Evolutionary conservation across 2,888 invertebrate genomes (phyloP).

Genomic region (Autographa pulchrina): DNA sequence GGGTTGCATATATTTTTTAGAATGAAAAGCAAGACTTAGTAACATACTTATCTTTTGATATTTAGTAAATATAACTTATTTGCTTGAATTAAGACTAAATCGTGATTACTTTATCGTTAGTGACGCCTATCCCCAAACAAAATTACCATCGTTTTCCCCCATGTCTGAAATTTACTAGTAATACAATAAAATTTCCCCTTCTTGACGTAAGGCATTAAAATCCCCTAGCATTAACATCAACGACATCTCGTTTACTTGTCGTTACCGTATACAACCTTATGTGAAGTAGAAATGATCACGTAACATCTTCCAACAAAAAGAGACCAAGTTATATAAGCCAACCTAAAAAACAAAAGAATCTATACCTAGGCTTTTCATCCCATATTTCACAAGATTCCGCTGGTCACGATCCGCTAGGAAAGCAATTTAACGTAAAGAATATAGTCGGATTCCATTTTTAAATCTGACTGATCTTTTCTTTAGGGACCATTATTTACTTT

Average conservation of each 20-base stretch:
- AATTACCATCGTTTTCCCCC: no score
- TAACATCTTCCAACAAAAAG: slow-evolving; percentile 1
- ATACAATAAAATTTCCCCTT: slow-evolving; percentile 25
- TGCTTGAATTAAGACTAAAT: no score
- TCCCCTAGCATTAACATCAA: slow-evolving; percentile 28
- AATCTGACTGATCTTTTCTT: slow-evolving; percentile 47
- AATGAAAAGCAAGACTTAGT: no score
- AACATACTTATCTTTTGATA: no score
- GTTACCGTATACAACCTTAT: slow-evolving; percentile 16
- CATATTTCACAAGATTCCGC: slow-evolving; percentile 26
- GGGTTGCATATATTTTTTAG: no score
- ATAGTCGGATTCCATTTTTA: slow-evolving; percentile 47
- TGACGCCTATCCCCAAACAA: no score
- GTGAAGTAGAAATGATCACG: background rate
- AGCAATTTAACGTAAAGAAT: slow-evolving; percentile 46
- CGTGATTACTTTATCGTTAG: no score
- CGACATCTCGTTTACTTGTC: slow-evolving; percentile 45
- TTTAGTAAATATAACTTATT: no score
- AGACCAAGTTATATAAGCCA: background rate
- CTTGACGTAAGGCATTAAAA: slow-evolving; percentile 24
- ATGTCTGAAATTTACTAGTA: background rate
- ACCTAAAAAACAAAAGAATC: slow-evolving; percentile 8
- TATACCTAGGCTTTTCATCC: slow-evolving; percentile 9
- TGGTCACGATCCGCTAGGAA: slow-evolving; percentile 20
- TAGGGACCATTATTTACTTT: slow-evolving; percentile 45